These are phyloP conservation scores for Fregata magnificens DNA, from an alignment of 2,113 vertebrate species.

Conservation along the genomic window DNA sequence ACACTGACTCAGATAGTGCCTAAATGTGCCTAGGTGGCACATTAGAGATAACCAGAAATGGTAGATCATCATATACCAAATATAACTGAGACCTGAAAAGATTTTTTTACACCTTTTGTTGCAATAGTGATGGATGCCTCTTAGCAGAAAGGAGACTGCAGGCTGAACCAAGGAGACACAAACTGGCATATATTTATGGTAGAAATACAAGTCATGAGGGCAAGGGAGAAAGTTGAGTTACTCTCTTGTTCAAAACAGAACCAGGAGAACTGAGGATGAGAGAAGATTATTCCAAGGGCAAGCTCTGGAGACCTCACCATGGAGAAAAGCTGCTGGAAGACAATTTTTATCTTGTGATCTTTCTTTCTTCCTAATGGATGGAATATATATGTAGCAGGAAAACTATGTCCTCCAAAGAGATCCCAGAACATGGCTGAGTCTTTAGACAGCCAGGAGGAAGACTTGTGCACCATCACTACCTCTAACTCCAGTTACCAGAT, in stretches of 20 bases:
- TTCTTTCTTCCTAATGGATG: neutral
- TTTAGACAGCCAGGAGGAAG: neutral
- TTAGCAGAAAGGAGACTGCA: neutral
- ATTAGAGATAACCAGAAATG: neutral
- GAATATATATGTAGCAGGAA: neutral
- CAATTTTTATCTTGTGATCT: neutral
- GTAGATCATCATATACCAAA: neutral
- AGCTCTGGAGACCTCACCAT: neutral
- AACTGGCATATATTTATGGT: neutral
- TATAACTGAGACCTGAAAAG: neutral
- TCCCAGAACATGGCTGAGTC: neutral
- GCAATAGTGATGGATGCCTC: neutral
- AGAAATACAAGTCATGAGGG: neutral
- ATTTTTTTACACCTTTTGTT: neutral
- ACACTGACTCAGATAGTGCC: neutral
- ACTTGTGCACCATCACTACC: neutral
- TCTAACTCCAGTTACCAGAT: neutral
- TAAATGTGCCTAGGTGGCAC: neutral
- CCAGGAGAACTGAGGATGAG: neutral
- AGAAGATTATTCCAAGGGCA: neutral
- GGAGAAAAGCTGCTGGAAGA: neutral
- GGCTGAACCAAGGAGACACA: neutral
- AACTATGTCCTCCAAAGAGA: neutral
- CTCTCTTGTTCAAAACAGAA: neutral
- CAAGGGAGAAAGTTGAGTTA: neutral